phyloP scores from a whole-genome alignment of 2,113 vertebrate genomes.

The Bubo bubo region DNA sequence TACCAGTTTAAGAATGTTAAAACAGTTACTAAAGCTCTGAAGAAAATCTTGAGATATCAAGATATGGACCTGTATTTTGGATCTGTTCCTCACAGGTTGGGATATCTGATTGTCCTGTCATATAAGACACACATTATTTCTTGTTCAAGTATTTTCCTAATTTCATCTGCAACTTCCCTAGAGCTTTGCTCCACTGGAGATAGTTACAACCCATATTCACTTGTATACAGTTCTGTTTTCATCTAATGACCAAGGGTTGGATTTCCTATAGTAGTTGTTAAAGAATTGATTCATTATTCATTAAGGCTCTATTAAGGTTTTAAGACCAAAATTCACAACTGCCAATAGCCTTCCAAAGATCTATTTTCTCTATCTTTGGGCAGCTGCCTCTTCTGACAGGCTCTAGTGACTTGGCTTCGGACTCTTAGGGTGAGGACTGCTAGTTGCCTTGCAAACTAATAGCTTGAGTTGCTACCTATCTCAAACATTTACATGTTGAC shows the following conservation, averaged over 20 bases:
- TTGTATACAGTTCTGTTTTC: neutral
- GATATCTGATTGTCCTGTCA: neutral
- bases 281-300: neutral
- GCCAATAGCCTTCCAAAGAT: neutral
- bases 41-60: neutral
- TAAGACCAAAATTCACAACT: neutral
- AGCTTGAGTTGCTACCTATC: neutral
- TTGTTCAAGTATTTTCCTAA: neutral
- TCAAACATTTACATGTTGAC: neutral
- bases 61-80: neutral
- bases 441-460: neutral
- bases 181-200: neutral
- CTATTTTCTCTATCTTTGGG: neutral
- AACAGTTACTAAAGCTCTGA: neutral
- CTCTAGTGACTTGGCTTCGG: neutral
- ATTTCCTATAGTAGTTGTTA: neutral
- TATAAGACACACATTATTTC: neutral
- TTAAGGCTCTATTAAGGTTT: neutral
- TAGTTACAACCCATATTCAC: neutral
- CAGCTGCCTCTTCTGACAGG: neutral
- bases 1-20: neutral
- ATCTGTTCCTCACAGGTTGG: neutral
- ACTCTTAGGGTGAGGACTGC: neutral
- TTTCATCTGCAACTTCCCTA: neutral
- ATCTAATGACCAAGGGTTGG: neutral